Evolutionary conservation across 1,140 invertebrate genomes (phyloP).

Genomic region (Brachionus manjavacas): DNA sequence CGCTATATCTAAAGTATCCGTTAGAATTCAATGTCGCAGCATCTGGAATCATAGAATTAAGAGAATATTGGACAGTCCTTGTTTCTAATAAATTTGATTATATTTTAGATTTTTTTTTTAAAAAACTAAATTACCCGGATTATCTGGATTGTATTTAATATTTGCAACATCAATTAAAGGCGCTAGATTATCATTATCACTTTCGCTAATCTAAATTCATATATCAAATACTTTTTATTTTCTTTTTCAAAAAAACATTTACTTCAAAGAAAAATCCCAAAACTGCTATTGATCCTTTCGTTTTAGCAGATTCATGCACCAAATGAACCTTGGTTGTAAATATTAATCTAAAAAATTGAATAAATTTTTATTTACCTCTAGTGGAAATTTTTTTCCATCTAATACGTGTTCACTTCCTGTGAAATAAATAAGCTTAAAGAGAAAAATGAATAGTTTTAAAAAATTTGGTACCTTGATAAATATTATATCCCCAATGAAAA

Average conservation of each 20-base stretch:
- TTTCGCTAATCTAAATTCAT: not conserved
- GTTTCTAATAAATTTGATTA: not conserved
- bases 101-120: not conserved
- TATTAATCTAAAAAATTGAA: not conserved
- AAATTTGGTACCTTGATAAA: not conserved
- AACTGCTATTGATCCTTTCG: not conserved
- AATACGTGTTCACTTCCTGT: constrained; percentile 14
- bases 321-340: not conserved
- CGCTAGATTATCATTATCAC: not conserved
- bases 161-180: not conserved
- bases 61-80: not conserved
- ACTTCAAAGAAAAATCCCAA: constrained; percentile 22
- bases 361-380: not conserved
- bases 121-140: not conserved
- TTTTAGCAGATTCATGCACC: not conserved
- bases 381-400: constrained; percentile 27
- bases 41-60: not conserved
- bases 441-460: not conserved
- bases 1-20: constrained; percentile 68
- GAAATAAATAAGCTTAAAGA: not conserved
- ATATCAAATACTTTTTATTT: not conserved
- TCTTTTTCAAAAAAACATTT: not conserved
- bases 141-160: not conserved
- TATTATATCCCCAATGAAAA: constrained; percentile 42
- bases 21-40: not conserved